Base-by-base conservation (phyloP, 1,140 invertebrate genomes). In the Achroia grisella region DNA sequence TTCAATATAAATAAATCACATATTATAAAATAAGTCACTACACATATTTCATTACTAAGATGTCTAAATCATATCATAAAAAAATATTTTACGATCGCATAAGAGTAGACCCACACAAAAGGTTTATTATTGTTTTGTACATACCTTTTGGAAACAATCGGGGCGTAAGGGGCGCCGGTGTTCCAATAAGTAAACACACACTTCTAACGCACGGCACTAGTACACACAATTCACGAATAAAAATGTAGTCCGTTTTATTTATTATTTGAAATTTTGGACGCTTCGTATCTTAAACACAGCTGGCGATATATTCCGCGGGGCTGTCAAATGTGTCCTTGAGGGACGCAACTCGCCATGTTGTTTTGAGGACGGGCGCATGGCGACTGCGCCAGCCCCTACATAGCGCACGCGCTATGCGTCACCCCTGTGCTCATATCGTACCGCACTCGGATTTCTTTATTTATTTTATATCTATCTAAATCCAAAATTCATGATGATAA, bases 281-380 rank as follows among this genome's bases (percentile, higher is more conserved):
- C 34, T 8, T 23, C 17, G 17, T 23, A 23, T 23, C 17, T 2
- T 6, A 23, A 2, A 5, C 62, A 73, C 71, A 75, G 64, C 62
- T 75, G 73, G 56, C 52, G 44, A 45, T 64, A 54, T 74, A 57
- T 67, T 65, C 53, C 60, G 57, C 60, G 61, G 70, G 62, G 49
- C 51, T 75, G 73, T 75, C 70, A 77, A 52, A 65, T 36, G 52
- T 64, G 75, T 79, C 75, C 75, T 80, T 83, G 67, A 67, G 56
- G 62, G 57, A 71, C 60, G 65, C 72, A 49, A 36, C 44, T 29
- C 77, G 77, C 77, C 79, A 81, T 81, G 71, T 79, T 78, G 65
- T 61, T 64, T 73, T 62, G 60, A 64, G 69, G 66, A 73, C 73
- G 64, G 66, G 71, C 79, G 79, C 75, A 76, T 75, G 75, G 66